Evolutionary conservation across 2,797 vertebrate species (phyloP).

Genomic region (Linurgus olivaceus): DNA sequence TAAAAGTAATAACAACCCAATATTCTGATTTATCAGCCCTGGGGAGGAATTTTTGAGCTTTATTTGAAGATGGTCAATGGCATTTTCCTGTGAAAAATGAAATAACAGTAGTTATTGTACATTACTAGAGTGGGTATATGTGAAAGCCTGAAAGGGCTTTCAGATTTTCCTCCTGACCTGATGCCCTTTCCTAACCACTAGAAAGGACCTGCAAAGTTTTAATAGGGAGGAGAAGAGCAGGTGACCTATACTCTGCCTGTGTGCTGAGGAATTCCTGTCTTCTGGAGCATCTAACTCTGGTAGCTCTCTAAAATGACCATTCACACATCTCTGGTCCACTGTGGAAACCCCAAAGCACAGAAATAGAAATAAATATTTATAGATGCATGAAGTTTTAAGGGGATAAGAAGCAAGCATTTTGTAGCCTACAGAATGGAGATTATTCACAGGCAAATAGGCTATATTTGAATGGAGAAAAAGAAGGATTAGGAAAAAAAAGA

Average conservation of each 20-base stretch:
- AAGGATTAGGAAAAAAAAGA: neutral
- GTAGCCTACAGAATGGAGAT: neutral
- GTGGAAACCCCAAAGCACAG: neutral
- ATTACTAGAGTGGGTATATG: neutral
- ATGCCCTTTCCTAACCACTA: neutral
- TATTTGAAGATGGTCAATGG: neutral
- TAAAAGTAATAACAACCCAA: neutral
- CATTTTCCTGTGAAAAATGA: neutral
- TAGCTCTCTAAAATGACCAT: neutral
- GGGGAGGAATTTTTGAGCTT: neutral
- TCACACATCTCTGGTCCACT: neutral
- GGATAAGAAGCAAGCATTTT: neutral
- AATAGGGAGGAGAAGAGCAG: neutral
- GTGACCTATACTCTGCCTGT: neutral
- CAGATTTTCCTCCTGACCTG: neutral
- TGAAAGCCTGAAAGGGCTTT: neutral
- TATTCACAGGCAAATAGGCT: neutral
- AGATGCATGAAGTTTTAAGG: neutral
- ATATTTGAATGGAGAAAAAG: neutral
- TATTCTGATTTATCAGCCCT: neutral
- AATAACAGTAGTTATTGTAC: neutral
- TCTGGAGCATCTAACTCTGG: neutral
- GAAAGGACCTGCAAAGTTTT: neutral
- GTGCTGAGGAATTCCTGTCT: neutral
- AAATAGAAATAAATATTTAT: constrained; percentile 32